Evolutionary conservation across 2,113 vertebrate genomes (phyloP), one percentile per base, ranked within the genome.

Genomic region (Strigops habroptila): DNA sequence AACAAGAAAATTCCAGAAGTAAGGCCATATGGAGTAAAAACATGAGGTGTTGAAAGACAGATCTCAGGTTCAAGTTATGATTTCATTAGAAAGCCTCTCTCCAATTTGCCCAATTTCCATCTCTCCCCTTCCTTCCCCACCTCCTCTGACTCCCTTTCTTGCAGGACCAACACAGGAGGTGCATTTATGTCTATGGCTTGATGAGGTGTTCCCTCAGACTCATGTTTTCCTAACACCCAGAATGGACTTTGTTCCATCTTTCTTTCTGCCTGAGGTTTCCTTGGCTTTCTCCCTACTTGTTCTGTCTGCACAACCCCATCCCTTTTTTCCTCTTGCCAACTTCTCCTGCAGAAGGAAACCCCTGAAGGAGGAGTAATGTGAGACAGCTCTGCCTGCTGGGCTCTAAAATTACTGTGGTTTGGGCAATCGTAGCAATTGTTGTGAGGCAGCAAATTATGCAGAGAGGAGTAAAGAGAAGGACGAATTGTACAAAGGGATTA

Each of bases 11-110:
- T 90, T 96, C 94, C 94, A 96, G 75, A 91, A 90, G 92, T 65
- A 77, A 86, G 94, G 76, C 95, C 92, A 93, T 91, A 80, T 74
- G 57, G 87, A 97, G 65, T 43, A 22, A 94, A 92, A 94, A 55
- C 89, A 84, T 8, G 71, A 97, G 79, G 95, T 97, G 97, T 60
- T 98, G 97, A 97, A 96, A 97, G 97, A 97, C 41, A 82, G 59
- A 91, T 80, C 90, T 97, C 96, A 95, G 96, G 91, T 91, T 89
- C 71, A 9, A 28, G 65, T 76, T 80, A 87, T 63, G 81, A 91
- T 92, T 95, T 96, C 10, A 15, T 73, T 82, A 78, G 65, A 70
- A 88, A 87, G 46, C 46, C 35, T 88, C 91, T 91, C 62, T 91
- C 78, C 28, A 62, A 48, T 86, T 84, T 95, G 81, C 87, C 78